Evolutionary conservation across 2,888 invertebrate species (phyloP), one percentile per base, ranked within the genome.

Genomic region (Drosophila ezoana): DNA sequence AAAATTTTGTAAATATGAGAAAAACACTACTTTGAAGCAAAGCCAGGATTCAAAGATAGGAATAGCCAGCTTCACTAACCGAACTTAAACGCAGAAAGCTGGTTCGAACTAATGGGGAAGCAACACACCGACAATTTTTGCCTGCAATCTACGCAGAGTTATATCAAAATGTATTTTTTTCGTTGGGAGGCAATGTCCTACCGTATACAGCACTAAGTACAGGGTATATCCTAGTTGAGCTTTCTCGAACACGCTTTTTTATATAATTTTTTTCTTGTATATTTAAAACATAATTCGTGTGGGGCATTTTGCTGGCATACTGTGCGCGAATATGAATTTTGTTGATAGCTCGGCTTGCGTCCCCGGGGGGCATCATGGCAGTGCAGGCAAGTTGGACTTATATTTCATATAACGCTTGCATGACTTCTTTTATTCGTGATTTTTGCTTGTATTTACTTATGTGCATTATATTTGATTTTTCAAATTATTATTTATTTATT

Each of bases 271-370:
- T 44, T 9, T 35, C 5, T 16, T 43, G 11, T 41, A 38, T 56
- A 41, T 56, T 60, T 45, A 14, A 57, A 61, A 61, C 44, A 51
- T 57, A 73, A 59, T 52, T 71, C 41, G 53, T 40, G 53, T 44
- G 58, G 14, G 58, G 40, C 47, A 71, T 71, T 63, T 71, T 67
- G 58, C 20, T 62, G 20, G 60, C 77, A 68, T 69, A 87, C 84
- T 74, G 66, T 74, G 81, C 51, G 81, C 65, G 71, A 60, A 65
- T 79, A 63, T 76, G 54, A 76, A 62, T 76, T 76, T 72, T 43
- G 77, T 48, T 71, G 72, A 71, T 74, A 65, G 65, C 60, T 65
- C 33, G 35, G 37, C 40, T 41, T 49, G 33, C 6, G n/a, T 57
- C 61, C 68, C 68, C 14, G 8, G 58, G 43, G 38, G 60, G 20